These are phyloP conservation scores for Dryocosmus kuriphilus DNA, from an alignment of 2,888 invertebrate genomes.

Conservation along the genomic window DNA sequence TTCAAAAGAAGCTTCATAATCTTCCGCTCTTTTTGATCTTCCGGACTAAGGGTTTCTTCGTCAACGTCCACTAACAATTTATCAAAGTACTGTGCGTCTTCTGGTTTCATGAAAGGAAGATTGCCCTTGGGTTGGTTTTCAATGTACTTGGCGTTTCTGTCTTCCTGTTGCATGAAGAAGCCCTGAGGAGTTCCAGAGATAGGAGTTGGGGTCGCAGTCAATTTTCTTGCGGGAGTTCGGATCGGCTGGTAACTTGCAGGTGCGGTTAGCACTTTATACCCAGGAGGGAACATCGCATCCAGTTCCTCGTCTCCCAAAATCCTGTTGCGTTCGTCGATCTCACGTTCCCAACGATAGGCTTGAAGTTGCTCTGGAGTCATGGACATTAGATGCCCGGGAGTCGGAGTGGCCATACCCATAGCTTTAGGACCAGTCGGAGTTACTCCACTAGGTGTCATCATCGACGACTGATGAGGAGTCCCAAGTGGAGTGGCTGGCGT, in stretches of 20 bases:
- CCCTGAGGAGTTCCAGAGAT: conserved; percentile 94
- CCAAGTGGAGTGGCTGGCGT: conserved; percentile 89
- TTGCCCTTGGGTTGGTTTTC: conserved; percentile 99
- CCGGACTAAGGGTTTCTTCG: conserved; percentile 95
- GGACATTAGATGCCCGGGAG: conserved; percentile 95
- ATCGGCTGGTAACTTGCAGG: conserved; percentile 98
- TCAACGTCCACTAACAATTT: conserved; percentile 98
- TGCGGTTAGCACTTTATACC: conserved; percentile 97
- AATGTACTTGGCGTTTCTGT: conserved; percentile 90
- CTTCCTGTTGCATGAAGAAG: conserved; percentile 96
- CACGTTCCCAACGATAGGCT: conserved; percentile 98
- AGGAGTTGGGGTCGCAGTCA: conserved; percentile 99
- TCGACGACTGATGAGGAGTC: conserved; percentile 86
- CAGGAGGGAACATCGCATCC: conserved; percentile 98
- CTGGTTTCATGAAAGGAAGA: conserved; percentile 99
- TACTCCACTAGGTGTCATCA: conserved; percentile 80
- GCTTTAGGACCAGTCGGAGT: conserved; percentile 96
- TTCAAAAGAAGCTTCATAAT: conserved; percentile 99
- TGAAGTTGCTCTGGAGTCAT: conserved; percentile 99
- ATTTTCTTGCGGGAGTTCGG: conserved; percentile 97
- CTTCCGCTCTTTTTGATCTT: conserved; percentile 98
- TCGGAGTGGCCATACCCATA: conserved; percentile 99
- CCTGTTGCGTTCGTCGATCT: conserved; percentile 98
- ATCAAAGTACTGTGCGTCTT: conserved; percentile 98
- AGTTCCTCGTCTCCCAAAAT: conserved; percentile 98